Conservation (phyloP, 2,797 vertebrate species). For the Fratercula arctica region DNA sequence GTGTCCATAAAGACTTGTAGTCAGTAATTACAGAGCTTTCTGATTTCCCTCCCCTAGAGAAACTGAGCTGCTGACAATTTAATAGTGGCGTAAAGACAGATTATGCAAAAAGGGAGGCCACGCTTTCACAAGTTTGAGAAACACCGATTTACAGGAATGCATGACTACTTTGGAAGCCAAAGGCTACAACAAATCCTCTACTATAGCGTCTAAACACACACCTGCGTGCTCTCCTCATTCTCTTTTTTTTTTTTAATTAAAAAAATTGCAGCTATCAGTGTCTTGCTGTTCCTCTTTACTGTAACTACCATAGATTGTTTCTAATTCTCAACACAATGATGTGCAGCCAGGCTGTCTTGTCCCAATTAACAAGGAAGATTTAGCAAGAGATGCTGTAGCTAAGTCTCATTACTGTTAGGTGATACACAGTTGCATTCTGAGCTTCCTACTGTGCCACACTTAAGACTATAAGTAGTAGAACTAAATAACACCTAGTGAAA, state of each 20-base stretch:
- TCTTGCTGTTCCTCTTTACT: slow-evolving; percentile 54
- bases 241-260: slow-evolving; percentile 65
- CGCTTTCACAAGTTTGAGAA: background rate
- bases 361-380: slow-evolving; percentile 35
- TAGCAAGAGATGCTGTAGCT: slow-evolving; percentile 26
- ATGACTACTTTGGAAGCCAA: slow-evolving; percentile 7
- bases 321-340: background rate
- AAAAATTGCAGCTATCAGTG: slow-evolving; percentile 58
- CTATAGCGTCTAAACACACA: background rate
- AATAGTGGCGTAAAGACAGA: background rate
- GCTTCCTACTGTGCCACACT: slow-evolving; percentile 58
- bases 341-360: slow-evolving; percentile 19
- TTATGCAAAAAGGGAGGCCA: background rate
- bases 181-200: slow-evolving; percentile 2
- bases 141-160: slow-evolving; percentile 16
- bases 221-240: accelerated
- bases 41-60: background rate
- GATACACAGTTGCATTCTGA: slow-evolving; percentile 35
- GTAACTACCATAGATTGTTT: slow-evolving; percentile 11
- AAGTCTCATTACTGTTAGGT: slow-evolving; percentile 27
- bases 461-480: background rate
- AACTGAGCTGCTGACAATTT: background rate
- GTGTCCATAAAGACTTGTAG: background rate
- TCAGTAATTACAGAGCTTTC: slow-evolving; percentile 2
- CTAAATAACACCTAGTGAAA: slow-evolving; percentile 18